Percentiles rank a stretch among this genome's conserved stretches.
These are phyloP conservation scores for Centropyge bicolor DNA, from an alignment of 2,797 vertebrate species.

Conservation along the genomic window DNA sequence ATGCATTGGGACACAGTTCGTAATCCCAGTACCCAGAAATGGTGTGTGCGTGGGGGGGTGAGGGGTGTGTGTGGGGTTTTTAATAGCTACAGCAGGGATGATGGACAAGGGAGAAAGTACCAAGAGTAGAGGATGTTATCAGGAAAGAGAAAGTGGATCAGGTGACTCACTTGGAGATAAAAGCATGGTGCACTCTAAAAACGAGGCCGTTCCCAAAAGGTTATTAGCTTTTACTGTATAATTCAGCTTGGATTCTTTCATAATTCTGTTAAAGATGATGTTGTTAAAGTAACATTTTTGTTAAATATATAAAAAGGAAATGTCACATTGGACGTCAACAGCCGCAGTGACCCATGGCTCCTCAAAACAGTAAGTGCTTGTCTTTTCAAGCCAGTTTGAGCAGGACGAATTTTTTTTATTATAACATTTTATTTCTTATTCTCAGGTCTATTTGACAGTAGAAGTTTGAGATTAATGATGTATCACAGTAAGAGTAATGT, in stretches of 20 bases:
- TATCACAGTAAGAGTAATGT: background rate
- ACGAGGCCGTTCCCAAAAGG: conserved; percentile 19
- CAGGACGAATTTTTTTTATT: background rate
- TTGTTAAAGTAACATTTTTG: conserved; percentile 9
- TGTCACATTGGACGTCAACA: conserved; percentile 10
- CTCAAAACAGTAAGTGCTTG: conserved; percentile 1
- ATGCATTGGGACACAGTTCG: conserved; percentile 77
- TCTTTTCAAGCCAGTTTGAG: conserved; percentile 13
- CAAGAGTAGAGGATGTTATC: conserved; percentile 41
- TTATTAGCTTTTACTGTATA: conserved; percentile 24
- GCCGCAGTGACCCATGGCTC: conserved; percentile 2
- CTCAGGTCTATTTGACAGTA: background rate
- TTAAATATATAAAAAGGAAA: conserved; percentile 39
- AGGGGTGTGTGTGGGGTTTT: conserved; percentile 22
- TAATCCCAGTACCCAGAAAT: conserved; percentile 76
- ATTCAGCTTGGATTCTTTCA: conserved; percentile 11
- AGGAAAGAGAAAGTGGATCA: conserved; percentile 52
- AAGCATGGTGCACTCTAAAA: conserved; percentile 32
- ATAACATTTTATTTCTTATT: background rate
- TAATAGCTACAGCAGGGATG: conserved; percentile 58
- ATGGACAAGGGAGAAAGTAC: conserved; percentile 62
- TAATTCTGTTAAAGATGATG: conserved; percentile 8
- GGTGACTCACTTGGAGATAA: conserved; percentile 61
- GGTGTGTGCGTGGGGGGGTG: conserved; percentile 22
- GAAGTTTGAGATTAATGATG: background rate